Evolutionary conservation across 2,113 vertebrate species (phyloP), one percentile per base, ranked within the genome.

Genomic region (Amazona guildingii): DNA sequence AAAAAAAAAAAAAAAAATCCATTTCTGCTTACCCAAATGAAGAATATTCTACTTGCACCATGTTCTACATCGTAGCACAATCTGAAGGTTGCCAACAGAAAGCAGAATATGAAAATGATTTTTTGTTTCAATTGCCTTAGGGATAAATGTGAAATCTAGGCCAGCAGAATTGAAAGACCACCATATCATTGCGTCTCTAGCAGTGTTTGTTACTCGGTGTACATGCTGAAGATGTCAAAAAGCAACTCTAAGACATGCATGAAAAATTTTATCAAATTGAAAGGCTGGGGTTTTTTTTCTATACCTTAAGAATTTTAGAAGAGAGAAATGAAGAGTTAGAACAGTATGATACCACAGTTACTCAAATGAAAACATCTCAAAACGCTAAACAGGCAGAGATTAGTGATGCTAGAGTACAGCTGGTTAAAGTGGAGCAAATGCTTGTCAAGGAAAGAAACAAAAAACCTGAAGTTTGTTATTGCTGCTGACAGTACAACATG

Each of bases 271-370:
- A 89, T 70, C 57, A 73, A 85, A 27, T 91, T 99, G 63, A 98
- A 92, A 89, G 98, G 17, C 29, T 16, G 25, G 9, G 27, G 1
- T 8, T 13, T 57, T 33, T 99, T 41, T 81, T 97, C 43, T 98
- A 98, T 93, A 99, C 99, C 90, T 92, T 99, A 69, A 84, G 73
- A 61, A 94, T 98, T 80, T 92, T 99, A 82, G 98, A 57, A 57
- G 98, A 98, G 91, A 96, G 98, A 66, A 98, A 98, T 83, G 83
- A 17, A 18, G 98, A 99, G 88, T 95, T 99, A 74, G 92, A 98
- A 87, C 95, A 37, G 62, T 98, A 97, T 11, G 98, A 98, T 8
- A 74, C 91, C 2, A 91, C 96, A 24, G 93, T 97, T 4, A 72
- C 95, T 62, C 96, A 52, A 29, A 64, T 98, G 78, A 95, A 96